A percentile compares a stretch with the other conserved stretches of the same genome.
These are phyloP conservation scores for Cosmopolites sordidus DNA, from an alignment of 2,888 invertebrate species.

Conservation along the genomic window DNA sequence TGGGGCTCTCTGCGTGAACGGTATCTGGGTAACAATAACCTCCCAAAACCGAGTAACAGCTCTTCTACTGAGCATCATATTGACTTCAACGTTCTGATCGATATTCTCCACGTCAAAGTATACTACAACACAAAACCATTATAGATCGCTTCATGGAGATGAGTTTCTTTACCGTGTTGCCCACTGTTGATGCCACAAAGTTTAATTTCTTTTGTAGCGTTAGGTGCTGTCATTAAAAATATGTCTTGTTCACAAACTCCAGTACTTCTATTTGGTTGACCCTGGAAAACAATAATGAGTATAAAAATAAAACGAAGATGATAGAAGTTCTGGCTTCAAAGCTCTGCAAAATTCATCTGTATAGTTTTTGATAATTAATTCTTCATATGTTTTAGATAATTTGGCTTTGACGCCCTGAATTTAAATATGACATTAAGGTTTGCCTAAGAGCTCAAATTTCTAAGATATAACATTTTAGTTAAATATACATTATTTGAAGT, in stretches of 20 bases:
- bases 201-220: constrained; percentile 56
- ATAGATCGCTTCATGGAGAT: neutral
- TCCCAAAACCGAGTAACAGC: constrained; percentile 74
- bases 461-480: too few relatives aligned
- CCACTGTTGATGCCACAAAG: constrained; percentile 81
- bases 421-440: too few relatives aligned
- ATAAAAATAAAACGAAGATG: too few relatives aligned
- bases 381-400: too few relatives aligned
- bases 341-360: too few relatives aligned
- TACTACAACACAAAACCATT: constrained; percentile 54
- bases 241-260: constrained; percentile 76
- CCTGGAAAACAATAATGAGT: constrained; percentile 49
- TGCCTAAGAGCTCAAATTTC: too few relatives aligned
- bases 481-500: too few relatives aligned
- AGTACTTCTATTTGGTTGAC: constrained; percentile 74
- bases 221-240: constrained; percentile 59
- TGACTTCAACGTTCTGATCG: constrained; percentile 51
- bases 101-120: constrained; percentile 64
- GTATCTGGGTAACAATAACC: constrained; percentile 69
- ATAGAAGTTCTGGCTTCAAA: too few relatives aligned
- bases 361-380: too few relatives aligned
- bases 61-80: constrained; percentile 57
- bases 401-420: too few relatives aligned
- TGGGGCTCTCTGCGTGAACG: constrained; percentile 72
- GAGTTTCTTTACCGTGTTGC: constrained; percentile 75